phyloP scores from a whole-genome alignment of 2,113 vertebrate species.

The Nothoprocta pentlandii region DNA sequence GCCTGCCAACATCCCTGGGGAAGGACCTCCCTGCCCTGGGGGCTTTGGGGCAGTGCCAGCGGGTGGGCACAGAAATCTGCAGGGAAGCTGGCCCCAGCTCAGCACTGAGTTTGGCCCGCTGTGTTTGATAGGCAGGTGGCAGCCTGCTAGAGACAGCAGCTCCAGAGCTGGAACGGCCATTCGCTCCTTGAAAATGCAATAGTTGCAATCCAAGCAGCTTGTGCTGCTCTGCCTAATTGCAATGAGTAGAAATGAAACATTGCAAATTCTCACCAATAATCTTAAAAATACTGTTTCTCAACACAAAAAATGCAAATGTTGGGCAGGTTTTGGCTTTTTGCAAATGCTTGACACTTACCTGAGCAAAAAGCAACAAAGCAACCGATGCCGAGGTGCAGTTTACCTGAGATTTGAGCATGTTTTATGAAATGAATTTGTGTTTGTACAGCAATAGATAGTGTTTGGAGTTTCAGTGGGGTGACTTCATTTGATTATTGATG shows the following conservation, averaged over 20 bases:
- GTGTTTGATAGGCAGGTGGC: slow-evolving; percentile 43
- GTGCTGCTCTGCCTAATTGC: background rate
- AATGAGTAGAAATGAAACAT: fast-evolving
- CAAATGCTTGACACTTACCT: background rate
- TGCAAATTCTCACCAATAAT: background rate
- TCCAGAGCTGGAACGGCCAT: background rate
- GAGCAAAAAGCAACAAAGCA: background rate
- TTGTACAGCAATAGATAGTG: background rate
- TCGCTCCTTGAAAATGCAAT: background rate
- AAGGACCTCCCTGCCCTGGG: background rate
- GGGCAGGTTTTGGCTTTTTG: background rate
- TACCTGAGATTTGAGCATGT: background rate
- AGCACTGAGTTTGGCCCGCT: background rate
- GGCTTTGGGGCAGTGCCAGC: slow-evolving; percentile 41
- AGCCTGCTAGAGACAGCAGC: slow-evolving; percentile 33
- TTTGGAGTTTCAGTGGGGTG: background rate
- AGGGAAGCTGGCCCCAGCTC: background rate
- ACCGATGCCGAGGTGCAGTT: background rate
- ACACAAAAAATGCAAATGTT: background rate
- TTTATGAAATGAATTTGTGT: background rate
- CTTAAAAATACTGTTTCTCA: background rate
- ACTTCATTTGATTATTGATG: background rate
- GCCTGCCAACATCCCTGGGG: background rate
- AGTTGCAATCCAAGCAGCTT: background rate
- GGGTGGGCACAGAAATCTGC: background rate